Evolutionary conservation across 2,113 vertebrate genomes (phyloP), one percentile per base, ranked within the genome.

Genomic region (Anser cygnoides): DNA sequence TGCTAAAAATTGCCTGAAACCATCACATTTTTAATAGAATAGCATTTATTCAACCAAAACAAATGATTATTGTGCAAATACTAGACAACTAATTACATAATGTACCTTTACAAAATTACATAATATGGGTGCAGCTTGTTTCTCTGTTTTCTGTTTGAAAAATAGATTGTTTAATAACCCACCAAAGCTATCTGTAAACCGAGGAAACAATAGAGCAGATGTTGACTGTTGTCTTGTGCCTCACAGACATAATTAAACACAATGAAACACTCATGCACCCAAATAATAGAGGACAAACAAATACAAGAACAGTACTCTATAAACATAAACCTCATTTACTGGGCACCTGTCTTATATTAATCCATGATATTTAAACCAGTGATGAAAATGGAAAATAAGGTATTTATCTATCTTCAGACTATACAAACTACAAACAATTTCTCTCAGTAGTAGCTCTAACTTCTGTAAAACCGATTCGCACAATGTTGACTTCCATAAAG

Each of bases 91-190:
- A 97, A 98, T 97, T 98, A 95, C 92, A 97, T 97, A 98, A 97
- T 97, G 93, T 95, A 95, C 96, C 95, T 98, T 97, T 97, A 94
- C 95, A 97, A 96, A 97, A 97, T 94, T 90, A 95, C 85, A 92
- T 96, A 97, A 97, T 97, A 96, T 35, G 94, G 89, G 96, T 95
- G 96, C 94, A 95, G 96, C 94, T 97, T 96, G 94, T 97, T 97
- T 96, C 94, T 97, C 96, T 97, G 95, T 96, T 98, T 98, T 96
- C 89, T 83, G 87, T 97, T 97, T 97, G 97, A 97, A 97, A 96
- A 98, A 98, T 98, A 98, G 97, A 98, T 98, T 98, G 98, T 98
- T 98, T 98, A 98, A 98, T 98, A 98, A 98, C 93, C 96, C 98
- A 98, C 98, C 97, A 98, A 98, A 98, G 98, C 98, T 97, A 95